Conservation (phyloP, 2,113 vertebrate genomes). For the Salvelinus alpinus region DNA sequence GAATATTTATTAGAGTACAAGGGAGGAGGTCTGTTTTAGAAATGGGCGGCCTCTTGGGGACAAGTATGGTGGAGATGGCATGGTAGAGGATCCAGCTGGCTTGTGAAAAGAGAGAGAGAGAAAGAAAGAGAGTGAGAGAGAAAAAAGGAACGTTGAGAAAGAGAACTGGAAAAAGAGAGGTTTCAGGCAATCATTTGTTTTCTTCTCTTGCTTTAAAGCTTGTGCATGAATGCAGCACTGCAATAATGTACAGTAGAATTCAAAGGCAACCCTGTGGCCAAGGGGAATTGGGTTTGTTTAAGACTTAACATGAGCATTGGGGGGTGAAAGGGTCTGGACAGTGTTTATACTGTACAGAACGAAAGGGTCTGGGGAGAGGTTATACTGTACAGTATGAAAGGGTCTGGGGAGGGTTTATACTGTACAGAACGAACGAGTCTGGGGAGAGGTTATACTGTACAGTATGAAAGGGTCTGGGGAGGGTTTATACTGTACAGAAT, state of each 20-base stretch:
- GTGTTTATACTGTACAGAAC: not conserved
- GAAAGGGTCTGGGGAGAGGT: not conserved
- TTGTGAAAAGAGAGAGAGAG: not conserved
- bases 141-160: fast-evolving
- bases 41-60: conserved; percentile 38
- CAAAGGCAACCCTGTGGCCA: conserved; percentile 34
- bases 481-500: too few relatives aligned
- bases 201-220: conserved; percentile 50
- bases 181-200: conserved; percentile 48
- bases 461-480: too few relatives aligned
- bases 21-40: not conserved
- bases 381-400: too few relatives aligned
- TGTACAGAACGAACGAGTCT: not conserved
- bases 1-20: conserved; percentile 55
- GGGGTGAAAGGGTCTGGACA: conserved; percentile 3
- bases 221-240: conserved; percentile 53
- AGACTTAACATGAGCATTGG: conserved; percentile 29
- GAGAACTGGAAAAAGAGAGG: conserved; percentile 22
- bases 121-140: not conserved
- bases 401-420: not conserved
- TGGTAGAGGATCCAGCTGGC: conserved; percentile 51
- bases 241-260: conserved; percentile 44
- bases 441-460: not conserved
- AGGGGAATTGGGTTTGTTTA: conserved; percentile 46
- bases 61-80: conserved; percentile 39